Percentiles rank a stretch among this genome's conserved stretches.
Conservation (phyloP, 2,113 vertebrate genomes). For the Macquaria ambigua region DNA sequence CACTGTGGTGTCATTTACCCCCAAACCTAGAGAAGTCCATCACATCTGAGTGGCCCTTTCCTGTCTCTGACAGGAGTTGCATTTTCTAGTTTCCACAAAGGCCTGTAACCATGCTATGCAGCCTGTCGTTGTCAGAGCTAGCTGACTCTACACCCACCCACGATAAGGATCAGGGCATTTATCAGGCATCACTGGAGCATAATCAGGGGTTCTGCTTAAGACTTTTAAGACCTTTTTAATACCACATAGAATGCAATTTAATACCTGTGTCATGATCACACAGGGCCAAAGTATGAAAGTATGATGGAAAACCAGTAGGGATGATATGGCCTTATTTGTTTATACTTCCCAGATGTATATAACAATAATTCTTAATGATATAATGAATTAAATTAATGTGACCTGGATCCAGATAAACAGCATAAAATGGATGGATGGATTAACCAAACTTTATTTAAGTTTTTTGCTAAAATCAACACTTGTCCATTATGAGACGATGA, state of each 20-base stretch:
- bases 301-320: neutral
- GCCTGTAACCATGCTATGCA: neutral
- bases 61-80: neutral
- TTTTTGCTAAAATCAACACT: no score
- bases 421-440: neutral
- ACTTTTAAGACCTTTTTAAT: neutral
- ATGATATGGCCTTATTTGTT: no score
- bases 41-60: neutral
- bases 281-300: neutral
- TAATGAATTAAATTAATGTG: neutral
- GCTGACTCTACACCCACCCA: conserved; percentile 20
- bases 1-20: conserved; percentile 3
- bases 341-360: neutral
- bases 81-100: neutral
- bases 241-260: neutral
- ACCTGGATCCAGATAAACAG: neutral
- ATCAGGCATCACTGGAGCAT: neutral
- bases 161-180: conserved; percentile 11
- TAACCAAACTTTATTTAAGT: no score
- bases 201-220: neutral
- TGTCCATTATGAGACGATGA: no score
- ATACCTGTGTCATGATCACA: neutral
- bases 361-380: neutral
- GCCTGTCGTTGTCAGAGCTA: conserved; percentile 13
- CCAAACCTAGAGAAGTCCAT: neutral